These are phyloP conservation scores for Nudaria mundana DNA, from an alignment of 2,888 invertebrate species.

Conservation along the genomic window DNA sequence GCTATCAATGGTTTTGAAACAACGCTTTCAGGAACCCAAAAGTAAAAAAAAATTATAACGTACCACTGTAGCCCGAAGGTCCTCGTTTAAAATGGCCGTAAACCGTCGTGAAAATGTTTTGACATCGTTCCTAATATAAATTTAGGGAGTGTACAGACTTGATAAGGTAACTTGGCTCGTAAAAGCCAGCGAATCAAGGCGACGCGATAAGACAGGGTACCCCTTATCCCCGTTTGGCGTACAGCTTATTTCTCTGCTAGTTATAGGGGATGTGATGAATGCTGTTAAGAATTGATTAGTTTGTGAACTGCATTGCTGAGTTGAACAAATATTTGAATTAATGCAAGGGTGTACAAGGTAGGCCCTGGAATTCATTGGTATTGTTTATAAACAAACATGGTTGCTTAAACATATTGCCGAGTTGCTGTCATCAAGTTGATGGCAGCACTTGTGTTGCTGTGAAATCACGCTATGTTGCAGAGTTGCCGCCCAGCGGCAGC, in stretches of 20 bases:
- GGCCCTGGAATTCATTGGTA: too few relatives aligned
- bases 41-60: slow-evolving; percentile 34
- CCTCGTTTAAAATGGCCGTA: slow-evolving; percentile 60
- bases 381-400: too few relatives aligned
- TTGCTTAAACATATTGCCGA: too few relatives aligned
- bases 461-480: too few relatives aligned
- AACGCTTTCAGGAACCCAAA: slow-evolving; percentile 21
- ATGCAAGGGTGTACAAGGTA: too few relatives aligned
- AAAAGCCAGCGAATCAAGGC: slow-evolving; percentile 35
- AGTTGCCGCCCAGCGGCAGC: too few relatives aligned
- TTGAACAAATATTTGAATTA: background rate
- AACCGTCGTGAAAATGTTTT: slow-evolving; percentile 59
- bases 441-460: too few relatives aligned
- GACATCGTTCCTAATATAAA: slow-evolving; percentile 52
- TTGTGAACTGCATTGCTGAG: slow-evolving; percentile 6
- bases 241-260: slow-evolving; percentile 19
- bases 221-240: slow-evolving; percentile 15
- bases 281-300: slow-evolving; percentile 11
- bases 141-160: slow-evolving; percentile 37
- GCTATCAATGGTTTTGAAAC: slow-evolving; percentile 9
- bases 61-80: slow-evolving; percentile 27
- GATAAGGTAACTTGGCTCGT: slow-evolving; percentile 32
- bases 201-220: slow-evolving; percentile 21
- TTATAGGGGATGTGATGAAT: slow-evolving; percentile 23
- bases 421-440: too few relatives aligned